A percentile compares a stretch with the other conserved stretches of the same genome.
phyloP scores from a whole-genome alignment of 2,113 vertebrate genomes.

The Fulmarus glacialis region DNA sequence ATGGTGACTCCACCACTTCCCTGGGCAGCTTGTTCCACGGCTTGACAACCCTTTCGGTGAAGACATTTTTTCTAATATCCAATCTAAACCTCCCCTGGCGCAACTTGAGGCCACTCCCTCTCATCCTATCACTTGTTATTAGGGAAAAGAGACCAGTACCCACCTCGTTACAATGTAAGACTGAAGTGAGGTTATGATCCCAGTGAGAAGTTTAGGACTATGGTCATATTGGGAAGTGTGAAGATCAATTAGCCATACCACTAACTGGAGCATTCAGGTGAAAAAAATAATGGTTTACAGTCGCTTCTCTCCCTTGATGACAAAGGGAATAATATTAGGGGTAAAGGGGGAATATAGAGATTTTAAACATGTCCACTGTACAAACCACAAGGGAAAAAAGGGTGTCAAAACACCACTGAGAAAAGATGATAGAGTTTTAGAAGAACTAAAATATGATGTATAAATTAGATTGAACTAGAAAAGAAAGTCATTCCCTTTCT shows the following conservation, averaged over 20 bases:
- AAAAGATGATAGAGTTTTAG: not conserved
- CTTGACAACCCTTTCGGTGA: not conserved
- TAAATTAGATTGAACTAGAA: not conserved
- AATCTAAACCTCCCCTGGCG: not conserved
- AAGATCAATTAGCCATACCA: not conserved
- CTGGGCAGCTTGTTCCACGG: not conserved
- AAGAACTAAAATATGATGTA: not conserved
- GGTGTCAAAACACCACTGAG: not conserved
- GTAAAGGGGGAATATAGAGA: not conserved
- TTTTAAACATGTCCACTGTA: not conserved
- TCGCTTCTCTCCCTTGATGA: not conserved
- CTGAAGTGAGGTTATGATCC: not conserved
- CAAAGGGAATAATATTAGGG: not conserved
- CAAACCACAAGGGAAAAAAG: not conserved
- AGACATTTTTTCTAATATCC: not conserved
- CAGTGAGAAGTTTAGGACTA: not conserved
- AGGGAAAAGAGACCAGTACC: not conserved
- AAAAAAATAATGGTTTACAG: not conserved
- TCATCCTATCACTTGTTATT: not conserved
- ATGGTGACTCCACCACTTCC: not conserved
- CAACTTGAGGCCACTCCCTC: not conserved
- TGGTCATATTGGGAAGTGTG: not conserved
- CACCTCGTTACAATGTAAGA: not conserved
- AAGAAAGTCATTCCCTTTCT: not conserved
- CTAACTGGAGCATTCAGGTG: not conserved